Percentiles rank a stretch among this genome's conserved stretches.
Evolutionary conservation across 1,140 invertebrate genomes (phyloP).

Genomic region (Tribolium castaneum): DNA sequence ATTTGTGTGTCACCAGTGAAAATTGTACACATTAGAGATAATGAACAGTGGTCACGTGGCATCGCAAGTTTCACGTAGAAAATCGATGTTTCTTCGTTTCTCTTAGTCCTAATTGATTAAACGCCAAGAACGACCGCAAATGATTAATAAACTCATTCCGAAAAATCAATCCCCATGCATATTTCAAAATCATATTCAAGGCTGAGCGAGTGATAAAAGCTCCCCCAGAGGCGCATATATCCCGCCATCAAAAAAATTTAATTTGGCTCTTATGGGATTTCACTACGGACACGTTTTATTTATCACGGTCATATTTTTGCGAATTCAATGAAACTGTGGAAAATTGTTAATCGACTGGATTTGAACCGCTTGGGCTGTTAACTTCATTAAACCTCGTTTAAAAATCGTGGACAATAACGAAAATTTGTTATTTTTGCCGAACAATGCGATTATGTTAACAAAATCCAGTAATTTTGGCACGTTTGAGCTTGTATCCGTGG

Average conservation of each 20-base stretch:
- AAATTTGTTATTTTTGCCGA: too few species aligned
- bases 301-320: background rate
- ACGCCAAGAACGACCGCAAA: background rate
- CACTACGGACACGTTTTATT: background rate
- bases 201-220: background rate
- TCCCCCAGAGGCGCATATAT: background rate
- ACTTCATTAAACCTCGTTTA: background rate
- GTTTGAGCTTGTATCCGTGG: background rate
- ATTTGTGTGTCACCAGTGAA: background rate
- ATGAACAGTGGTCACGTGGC: background rate
- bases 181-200: slow-evolving; percentile 15
- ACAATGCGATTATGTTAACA: slow-evolving; percentile 26
- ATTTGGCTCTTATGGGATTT: background rate
- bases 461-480: slow-evolving; percentile 17
- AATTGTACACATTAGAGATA: background rate
- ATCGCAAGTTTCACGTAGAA: background rate
- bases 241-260: slow-evolving; percentile 7
- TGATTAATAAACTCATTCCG: background rate
- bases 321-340: background rate
- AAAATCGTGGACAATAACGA: too few species aligned
- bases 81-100: background rate
- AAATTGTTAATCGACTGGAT: background rate
- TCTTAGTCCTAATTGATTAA: background rate
- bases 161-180: background rate
- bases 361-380: background rate